Percentiles rank a stretch among this genome's conserved stretches.
phyloP scores from a whole-genome alignment of 2,797 vertebrate genomes.

The Intellagama lesueurii region DNA sequence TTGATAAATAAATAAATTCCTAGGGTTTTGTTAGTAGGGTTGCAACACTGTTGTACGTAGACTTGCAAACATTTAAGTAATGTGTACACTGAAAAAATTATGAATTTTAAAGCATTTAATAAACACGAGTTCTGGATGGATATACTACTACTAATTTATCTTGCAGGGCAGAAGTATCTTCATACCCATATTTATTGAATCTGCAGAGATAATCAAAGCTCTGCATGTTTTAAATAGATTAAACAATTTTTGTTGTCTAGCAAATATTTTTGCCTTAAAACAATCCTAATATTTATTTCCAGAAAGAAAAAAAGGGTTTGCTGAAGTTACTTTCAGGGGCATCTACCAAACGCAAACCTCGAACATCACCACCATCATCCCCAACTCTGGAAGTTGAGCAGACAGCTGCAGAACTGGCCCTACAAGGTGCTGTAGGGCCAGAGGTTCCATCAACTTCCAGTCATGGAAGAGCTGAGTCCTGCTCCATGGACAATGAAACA shows the following conservation, averaged over 20 bases:
- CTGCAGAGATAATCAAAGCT: not conserved
- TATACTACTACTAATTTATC: not conserved
- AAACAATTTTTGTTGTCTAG: not conserved
- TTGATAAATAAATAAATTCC: not conserved
- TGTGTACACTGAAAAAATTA: not conserved
- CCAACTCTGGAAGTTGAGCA: constrained; percentile 92
- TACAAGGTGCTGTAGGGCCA: constrained; percentile 88
- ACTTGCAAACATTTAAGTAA: too few species aligned
- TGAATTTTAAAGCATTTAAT: not conserved
- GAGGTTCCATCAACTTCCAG: constrained; percentile 76
- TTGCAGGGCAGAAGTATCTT: not conserved
- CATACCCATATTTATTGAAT: not conserved
- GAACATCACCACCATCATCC: constrained; percentile 92
- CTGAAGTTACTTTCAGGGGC: constrained; percentile 92
- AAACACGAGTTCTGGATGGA: not conserved
- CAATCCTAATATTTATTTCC: constrained; percentile 49
- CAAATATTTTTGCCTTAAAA: constrained; percentile 34
- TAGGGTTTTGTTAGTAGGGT: not conserved
- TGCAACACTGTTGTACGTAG: too few species aligned
- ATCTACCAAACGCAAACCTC: constrained; percentile 93
- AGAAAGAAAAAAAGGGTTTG: constrained; percentile 98
- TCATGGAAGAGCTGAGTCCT: constrained; percentile 70
- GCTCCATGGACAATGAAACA: constrained; percentile 78
- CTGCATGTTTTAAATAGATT: not conserved
- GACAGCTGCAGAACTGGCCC: constrained; percentile 75